Evolutionary conservation across 2,797 vertebrate genomes (phyloP).

Genomic region (Vireo griseus): DNA sequence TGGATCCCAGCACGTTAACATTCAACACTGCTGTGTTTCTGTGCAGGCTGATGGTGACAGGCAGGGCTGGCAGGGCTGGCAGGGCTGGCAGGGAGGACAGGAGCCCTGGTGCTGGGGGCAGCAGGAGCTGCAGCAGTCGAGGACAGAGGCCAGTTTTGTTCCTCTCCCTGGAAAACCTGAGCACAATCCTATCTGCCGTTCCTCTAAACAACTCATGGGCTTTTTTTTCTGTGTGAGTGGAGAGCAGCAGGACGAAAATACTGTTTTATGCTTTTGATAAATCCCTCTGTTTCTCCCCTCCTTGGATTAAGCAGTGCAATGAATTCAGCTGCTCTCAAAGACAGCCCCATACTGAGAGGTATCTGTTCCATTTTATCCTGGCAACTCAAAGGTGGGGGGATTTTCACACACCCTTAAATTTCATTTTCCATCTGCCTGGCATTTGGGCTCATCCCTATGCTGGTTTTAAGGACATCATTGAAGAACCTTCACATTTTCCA

Average conservation of each 20-base stretch:
- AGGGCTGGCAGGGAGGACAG: neutral
- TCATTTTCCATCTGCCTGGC: neutral
- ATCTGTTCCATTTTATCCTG: neutral
- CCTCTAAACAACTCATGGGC: neutral
- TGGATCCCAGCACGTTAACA: neutral
- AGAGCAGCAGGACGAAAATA: neutral
- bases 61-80: neutral
- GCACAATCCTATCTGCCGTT: neutral
- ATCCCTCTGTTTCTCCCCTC: neutral
- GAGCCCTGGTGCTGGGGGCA: accelerated
- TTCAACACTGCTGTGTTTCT: neutral
- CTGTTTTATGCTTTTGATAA: neutral
- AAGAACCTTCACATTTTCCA: neutral
- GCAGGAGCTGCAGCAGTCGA: neutral
- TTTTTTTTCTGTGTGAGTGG: neutral
- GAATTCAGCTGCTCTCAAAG: neutral
- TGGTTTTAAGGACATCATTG: neutral
- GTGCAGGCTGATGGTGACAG: neutral
- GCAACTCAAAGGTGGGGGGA: neutral
- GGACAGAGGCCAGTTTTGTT: neutral
- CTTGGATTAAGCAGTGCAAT: neutral
- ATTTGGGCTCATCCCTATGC: neutral
- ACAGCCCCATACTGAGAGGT: neutral
- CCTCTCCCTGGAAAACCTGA: neutral
- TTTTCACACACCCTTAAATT: neutral